Conservation (phyloP, 2,888 invertebrate genomes). For the Pasiphila rectangulata region DNA sequence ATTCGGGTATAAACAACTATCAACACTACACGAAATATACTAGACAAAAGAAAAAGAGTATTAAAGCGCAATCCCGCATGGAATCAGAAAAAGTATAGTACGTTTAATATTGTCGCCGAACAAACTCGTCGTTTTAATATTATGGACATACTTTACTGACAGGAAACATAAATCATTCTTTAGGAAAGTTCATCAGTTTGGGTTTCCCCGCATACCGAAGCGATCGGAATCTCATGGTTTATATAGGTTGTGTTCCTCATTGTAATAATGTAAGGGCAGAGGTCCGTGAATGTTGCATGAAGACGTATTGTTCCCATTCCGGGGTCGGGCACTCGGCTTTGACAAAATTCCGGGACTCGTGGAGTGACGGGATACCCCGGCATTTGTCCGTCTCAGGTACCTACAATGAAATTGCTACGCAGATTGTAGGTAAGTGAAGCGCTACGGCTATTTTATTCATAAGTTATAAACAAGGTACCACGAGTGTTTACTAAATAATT, state of each 20-base stretch:
- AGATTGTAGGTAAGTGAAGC: conserved; percentile 24
- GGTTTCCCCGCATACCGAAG: conserved; percentile 31
- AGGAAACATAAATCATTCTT: conserved; percentile 24
- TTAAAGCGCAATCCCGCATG: conserved; percentile 44
- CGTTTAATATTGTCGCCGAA: conserved; percentile 18
- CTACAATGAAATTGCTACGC: conserved; percentile 25
- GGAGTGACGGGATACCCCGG: conserved; percentile 29
- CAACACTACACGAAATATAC: conserved; percentile 30
- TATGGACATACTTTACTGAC: conserved; percentile 5
- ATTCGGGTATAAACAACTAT: conserved; percentile 45
- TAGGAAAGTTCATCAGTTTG: conserved; percentile 31
- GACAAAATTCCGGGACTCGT: conserved; percentile 57
- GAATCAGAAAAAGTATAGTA: conserved; percentile 41
- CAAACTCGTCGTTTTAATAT: conserved; percentile 2
- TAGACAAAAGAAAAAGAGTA: conserved; percentile 54
- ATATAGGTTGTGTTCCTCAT: conserved; percentile 51
- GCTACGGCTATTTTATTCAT: conserved; percentile 17
- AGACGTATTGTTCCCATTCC: conserved; percentile 65
- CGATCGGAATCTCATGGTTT: conserved; percentile 57
- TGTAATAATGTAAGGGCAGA: conserved; percentile 57
- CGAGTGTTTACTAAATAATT: conserved; percentile 1
- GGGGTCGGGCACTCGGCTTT: conserved; percentile 54
- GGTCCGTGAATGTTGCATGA: conserved; percentile 64
- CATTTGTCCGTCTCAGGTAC: conserved; percentile 33
- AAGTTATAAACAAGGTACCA: conserved; percentile 8